Evolutionary conservation across 2,888 invertebrate genomes (phyloP).

Genomic region (Cosmia trapezina): DNA sequence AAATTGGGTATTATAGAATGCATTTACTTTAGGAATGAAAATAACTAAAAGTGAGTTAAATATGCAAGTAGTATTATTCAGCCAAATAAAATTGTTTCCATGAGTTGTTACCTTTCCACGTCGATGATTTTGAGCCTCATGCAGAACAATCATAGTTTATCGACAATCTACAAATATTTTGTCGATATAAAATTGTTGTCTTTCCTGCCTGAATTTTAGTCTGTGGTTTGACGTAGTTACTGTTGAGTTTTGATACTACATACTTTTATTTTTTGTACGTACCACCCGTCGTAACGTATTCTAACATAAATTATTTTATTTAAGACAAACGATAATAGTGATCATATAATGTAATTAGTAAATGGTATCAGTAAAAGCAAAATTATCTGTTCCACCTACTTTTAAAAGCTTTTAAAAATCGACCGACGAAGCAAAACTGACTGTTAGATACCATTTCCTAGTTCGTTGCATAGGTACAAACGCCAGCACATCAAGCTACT

Average conservation of each 20-base stretch:
- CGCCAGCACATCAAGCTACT: too few species aligned
- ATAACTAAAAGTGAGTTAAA: conserved; percentile 49
- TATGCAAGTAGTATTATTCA: conserved; percentile 53
- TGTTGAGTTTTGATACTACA: conserved; percentile 48
- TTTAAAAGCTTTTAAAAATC: neutral
- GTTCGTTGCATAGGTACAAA: conserved; percentile 5
- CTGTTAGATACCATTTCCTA: conserved; percentile 41
- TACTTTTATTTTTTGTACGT: conserved; percentile 47
- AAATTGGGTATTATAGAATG: conserved; percentile 38
- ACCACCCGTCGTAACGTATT: conserved; percentile 41
- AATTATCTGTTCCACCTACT: conserved; percentile 11
- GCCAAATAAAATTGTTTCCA: conserved; percentile 47
- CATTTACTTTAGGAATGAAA: conserved; percentile 32
- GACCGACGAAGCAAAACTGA: neutral
- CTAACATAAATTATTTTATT: conserved; percentile 30
- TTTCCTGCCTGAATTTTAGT: conserved; percentile 32
- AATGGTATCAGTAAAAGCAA: conserved; percentile 38
- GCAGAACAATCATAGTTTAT: conserved; percentile 18
- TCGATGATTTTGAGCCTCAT: conserved; percentile 24
- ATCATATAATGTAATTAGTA: conserved; percentile 21
- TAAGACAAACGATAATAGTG: conserved; percentile 9
- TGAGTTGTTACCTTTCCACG: conserved; percentile 25
- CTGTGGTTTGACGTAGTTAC: conserved; percentile 33
- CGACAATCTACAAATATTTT: conserved; percentile 3
- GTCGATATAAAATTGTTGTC: conserved; percentile 12